Base-by-base conservation (phyloP, 2,113 vertebrate species). In the Xenopus tropicalis region DNA sequence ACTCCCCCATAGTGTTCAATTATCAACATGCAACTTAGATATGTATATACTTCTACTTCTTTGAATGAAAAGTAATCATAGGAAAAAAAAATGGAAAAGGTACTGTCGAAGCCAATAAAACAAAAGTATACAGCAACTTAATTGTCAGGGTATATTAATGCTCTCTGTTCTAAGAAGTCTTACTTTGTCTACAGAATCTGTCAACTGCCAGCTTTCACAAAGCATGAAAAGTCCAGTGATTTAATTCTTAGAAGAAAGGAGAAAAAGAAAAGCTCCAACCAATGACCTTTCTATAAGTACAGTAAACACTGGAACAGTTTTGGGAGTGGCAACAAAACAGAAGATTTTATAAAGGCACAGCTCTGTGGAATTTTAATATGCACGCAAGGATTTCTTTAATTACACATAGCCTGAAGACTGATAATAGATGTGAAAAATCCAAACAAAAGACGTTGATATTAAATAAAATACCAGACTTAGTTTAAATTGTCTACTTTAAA, bases 351-450 rank as follows among this genome's bases (percentile, higher is more conserved):
- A 74, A 74, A 74, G 57, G 46, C 48, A 74, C 65, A 74, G 72
- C 57, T 61, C 56, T 74, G 11, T 61, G 72, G 73, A 76, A 76
- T 76, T 76, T 76, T 76, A 69, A 76, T 76, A 69, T 56, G 73
- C 73, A 76, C 66, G 66, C 73, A 76, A 76, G 73, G 73, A 76
- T 76, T 76, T 76, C 73, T 76, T 76, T 76, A 76, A 76, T 76
- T 76, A 76, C 73, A 76, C 66, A 76, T 76, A 76, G 59, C 73
- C 73, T 44, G 64, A 52, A 75, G 73, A 75, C 66, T 63, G 46
- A 62, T 46, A 54, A 22, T 21, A n/a, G 44, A 76, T 19, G 43
- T 16, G 69, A 69, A 69, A 76, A 66, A 69, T 44, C 52, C 58
- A 57, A 14, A 76, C 66, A 76, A 69, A 74, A 69, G 66, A 37